Evolutionary conservation across 2,113 vertebrate genomes (phyloP).

Genomic region (Nipponia nippon): DNA sequence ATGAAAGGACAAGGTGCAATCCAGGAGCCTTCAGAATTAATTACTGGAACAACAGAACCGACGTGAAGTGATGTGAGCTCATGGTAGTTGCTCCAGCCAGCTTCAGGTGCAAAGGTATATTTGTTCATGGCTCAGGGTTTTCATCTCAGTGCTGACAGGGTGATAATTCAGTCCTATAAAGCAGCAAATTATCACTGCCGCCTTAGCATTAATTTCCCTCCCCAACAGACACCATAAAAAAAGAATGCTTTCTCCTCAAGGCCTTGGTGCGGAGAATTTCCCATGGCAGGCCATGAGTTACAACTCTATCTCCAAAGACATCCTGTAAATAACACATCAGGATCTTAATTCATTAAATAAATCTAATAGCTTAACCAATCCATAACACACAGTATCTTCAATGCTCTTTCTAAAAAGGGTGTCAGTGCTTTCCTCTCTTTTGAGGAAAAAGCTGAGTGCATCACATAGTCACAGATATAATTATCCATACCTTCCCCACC

Average conservation of each 20-base stretch:
- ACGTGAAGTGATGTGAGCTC: not conserved
- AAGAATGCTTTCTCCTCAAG: conserved; percentile 54
- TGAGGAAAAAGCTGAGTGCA: not conserved
- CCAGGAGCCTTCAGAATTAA: conserved; percentile 8
- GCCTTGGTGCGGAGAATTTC: not conserved
- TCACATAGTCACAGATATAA: not conserved
- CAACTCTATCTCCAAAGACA: conserved; percentile 52
- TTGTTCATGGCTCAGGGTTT: conserved; percentile 44
- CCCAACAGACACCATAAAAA: conserved; percentile 27
- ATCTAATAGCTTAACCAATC: not conserved
- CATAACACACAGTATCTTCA: not conserved
- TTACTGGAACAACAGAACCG: not conserved
- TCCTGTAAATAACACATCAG: conserved; percentile 35
- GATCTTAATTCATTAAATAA: conserved; percentile 25
- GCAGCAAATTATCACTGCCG: conserved; percentile 44
- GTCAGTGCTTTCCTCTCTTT: not conserved
- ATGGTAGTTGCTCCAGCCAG: not conserved
- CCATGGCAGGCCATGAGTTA: conserved; percentile 42
- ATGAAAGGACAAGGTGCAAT: not conserved
- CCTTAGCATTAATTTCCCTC: conserved; percentile 44
- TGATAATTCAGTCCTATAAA: conserved; percentile 37
- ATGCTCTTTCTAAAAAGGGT: not conserved
- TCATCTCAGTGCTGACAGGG: not conserved
- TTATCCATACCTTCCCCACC: not conserved
- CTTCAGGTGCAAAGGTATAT: conserved; percentile 49